Conservation (phyloP, 1,140 invertebrate genomes). For the Bactericera cockerelli region DNA sequence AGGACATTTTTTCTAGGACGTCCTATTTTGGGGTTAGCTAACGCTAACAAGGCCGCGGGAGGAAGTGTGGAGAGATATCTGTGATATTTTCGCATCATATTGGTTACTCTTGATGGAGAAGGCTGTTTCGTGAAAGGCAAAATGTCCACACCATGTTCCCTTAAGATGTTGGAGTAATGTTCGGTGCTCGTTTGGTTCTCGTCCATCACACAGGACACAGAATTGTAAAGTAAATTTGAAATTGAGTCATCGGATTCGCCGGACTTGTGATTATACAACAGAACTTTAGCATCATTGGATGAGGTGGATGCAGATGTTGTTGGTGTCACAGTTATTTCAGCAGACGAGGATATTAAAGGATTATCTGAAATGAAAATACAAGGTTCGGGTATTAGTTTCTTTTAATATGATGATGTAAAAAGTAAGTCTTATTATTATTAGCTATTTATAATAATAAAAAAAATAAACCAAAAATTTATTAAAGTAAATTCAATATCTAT, state of each 20-base stretch:
- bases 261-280: background rate
- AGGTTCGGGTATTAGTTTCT: no score
- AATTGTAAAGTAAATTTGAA: background rate
- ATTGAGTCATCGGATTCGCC: background rate
- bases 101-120: background rate
- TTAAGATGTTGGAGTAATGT: background rate
- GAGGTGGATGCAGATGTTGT: background rate
- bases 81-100: slow-evolving; percentile 2
- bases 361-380: no score
- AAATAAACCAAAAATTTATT: no score
- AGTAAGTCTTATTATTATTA: no score
- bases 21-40: slow-evolving; percentile 5
- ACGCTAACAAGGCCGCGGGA: background rate
- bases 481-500: no score
- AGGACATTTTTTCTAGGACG: slow-evolving; percentile 3
- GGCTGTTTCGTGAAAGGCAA: background rate
- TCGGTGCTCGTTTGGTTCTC: background rate
- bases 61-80: background rate
- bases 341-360: no score
- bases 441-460: no score
- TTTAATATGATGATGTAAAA: no score
- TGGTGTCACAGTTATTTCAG: background rate
- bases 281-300: background rate
- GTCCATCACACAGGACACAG: background rate
- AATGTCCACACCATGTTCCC: background rate